Base-by-base conservation (phyloP, 1,140 invertebrate genomes). In the Heliconius congener region DNA sequence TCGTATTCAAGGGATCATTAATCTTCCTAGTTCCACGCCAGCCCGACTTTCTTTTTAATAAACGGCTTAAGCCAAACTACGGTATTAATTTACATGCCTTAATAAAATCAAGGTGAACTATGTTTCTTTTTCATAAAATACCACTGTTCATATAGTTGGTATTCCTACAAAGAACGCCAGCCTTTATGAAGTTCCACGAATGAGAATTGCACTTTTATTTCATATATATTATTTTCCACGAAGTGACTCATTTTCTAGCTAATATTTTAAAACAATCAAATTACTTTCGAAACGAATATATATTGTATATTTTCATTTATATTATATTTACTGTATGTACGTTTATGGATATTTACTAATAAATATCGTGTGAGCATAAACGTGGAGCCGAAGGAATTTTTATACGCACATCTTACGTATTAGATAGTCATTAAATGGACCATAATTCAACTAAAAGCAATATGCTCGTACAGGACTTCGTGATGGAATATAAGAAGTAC, bases 21-120 rank as follows among this genome's bases (percentile, higher is more conserved):
- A 94, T 94, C 92, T 94, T 91, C 88, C 92, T 93, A 94, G 92
- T 93, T 93, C 88, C 87, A 91, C 86, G 91, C 91, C 90, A 93
- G 88, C 85, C 86, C 88, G 87, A 91, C 84, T 93, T 93, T 93
- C 91, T 93, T 93, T 93, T 94, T 93, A 94, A 94, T 94, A 93
- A 93, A 94, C 91, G 91, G 87, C 85, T 91, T 88, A 87, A 87
- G 83, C 87, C 84, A 86, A 88, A 88, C 87, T 88, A 88, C 78
- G 82, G 84, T 89, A 93, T 92, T 93, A 86, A 92, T 92, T 92
- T 91, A 90, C 87, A 88, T 88, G 83, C 83, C 82, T 82, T 88
- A 91, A 91, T 85, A 86, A 90, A 86, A 83, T 83, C 81, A 85
- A 85, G 81, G 81, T 85, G 83, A 76, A 74, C 71, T 77, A 72